Conservation (phyloP, 2,888 invertebrate genomes). For the Drosophila paramelanica region DNA sequence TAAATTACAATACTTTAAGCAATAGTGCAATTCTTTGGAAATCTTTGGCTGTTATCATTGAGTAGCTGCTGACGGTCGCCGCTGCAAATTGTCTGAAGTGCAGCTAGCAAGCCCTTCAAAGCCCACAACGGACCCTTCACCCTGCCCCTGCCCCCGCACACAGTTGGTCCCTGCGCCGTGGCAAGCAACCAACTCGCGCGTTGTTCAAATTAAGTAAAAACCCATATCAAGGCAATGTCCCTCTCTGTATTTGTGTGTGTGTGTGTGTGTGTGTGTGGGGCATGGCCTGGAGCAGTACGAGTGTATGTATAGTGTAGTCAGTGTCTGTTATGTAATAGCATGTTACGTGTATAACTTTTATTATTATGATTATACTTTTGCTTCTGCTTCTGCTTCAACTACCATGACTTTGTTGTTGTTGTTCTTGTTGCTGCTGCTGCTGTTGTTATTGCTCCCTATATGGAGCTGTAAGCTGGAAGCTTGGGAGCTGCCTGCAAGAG, state of each 20-base stretch:
- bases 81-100: constrained; percentile 42
- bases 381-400: constrained; percentile 58
- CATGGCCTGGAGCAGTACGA: constrained; percentile 25
- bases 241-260: constrained; percentile 4
- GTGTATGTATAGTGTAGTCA: constrained; percentile 34
- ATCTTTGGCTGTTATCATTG: constrained; percentile 48
- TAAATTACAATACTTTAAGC: neutral
- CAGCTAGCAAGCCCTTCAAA: neutral
- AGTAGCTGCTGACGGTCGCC: constrained; percentile 16
- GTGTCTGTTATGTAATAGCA: constrained; percentile 78
- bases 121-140: neutral
- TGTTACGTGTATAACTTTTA: constrained; percentile 80
- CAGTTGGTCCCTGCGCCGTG: neutral
- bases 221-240: constrained; percentile 52
- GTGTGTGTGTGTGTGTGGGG: constrained; percentile 20
- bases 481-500: constrained; percentile 36
- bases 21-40: constrained; percentile 11
- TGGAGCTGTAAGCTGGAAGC: constrained; percentile 29
- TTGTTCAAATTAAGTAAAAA: constrained; percentile 71
- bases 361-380: constrained; percentile 77
- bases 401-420: constrained; percentile 33
- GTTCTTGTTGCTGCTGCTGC: constrained; percentile 22
- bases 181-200: constrained; percentile 38
- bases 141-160: neutral
- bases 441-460: constrained; percentile 9